These are phyloP conservation scores for Lanius ludovicianus DNA, from an alignment of 2,113 vertebrate genomes.

Conservation along the genomic window DNA sequence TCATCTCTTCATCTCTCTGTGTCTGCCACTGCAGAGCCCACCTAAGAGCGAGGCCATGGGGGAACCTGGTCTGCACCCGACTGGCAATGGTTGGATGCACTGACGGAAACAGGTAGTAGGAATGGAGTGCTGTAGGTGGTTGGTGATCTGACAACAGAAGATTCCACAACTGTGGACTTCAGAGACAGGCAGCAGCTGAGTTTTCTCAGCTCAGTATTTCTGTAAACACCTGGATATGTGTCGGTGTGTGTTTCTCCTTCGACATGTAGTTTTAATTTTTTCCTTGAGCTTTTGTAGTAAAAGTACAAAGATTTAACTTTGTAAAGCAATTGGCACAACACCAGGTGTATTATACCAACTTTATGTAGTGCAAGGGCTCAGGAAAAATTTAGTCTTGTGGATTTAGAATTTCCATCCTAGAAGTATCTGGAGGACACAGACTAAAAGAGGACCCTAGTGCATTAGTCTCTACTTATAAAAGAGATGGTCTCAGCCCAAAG, in stretches of 20 bases:
- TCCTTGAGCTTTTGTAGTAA: neutral
- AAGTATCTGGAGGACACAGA: neutral
- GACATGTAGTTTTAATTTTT: neutral
- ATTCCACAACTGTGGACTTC: neutral
- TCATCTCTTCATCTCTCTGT: neutral
- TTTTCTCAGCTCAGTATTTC: neutral
- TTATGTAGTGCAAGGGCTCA: neutral
- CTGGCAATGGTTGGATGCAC: neutral
- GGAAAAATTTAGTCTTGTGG: neutral
- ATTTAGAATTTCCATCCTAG: neutral
- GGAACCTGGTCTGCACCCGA: neutral
- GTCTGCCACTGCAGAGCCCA: neutral
- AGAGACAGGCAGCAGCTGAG: neutral
- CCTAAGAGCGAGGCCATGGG: accelerated
- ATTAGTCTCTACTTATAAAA: neutral
- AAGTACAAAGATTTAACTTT: neutral
- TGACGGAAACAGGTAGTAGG: neutral
- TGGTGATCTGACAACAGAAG: neutral
- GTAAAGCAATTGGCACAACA: neutral
- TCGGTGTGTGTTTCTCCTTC: neutral
- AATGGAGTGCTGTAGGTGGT: neutral
- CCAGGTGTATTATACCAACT: neutral
- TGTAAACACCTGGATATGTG: neutral
- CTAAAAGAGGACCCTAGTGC: neutral
- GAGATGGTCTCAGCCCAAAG: neutral